Evolutionary conservation across 2,888 invertebrate species (phyloP).

Genomic region (Romanomermis culicivorax): DNA sequence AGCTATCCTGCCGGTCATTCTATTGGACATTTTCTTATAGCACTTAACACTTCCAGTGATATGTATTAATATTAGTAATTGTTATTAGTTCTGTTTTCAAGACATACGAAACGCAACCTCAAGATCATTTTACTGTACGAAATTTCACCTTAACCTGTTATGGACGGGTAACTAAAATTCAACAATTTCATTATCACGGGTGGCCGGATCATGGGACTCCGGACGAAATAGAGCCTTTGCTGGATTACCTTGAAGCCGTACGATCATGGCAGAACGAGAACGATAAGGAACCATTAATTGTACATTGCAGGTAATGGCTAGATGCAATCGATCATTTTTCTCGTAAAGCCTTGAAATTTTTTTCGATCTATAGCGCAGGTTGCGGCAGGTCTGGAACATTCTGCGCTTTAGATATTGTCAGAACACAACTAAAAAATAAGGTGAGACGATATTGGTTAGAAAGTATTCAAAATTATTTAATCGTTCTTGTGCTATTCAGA

Average conservation of each 20-base stretch:
- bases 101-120: not conserved
- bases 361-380: conserved; percentile 25
- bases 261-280: not conserved
- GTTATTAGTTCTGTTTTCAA: too few relatives aligned
- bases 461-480: not conserved
- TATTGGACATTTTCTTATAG: too few relatives aligned
- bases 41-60: too few relatives aligned
- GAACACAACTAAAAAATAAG: not conserved
- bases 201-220: conserved; percentile 1
- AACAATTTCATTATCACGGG: not conserved
- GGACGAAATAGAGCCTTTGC: conserved; percentile 1
- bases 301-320: conserved; percentile 15
- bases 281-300: not conserved
- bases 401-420: conserved; percentile 29
- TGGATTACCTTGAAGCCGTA: not conserved
- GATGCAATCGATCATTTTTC: not conserved
- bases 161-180: not conserved
- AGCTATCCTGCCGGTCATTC: too few relatives aligned
- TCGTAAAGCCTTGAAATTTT: not conserved
- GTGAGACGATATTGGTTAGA: not conserved
- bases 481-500: not conserved
- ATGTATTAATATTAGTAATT: too few relatives aligned
- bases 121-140: not conserved
- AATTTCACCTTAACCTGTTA: not conserved
- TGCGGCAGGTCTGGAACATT: conserved; percentile 35